phyloP scores from a whole-genome alignment of 2,888 invertebrate genomes.

The Lamellibrachia satsuma region DNA sequence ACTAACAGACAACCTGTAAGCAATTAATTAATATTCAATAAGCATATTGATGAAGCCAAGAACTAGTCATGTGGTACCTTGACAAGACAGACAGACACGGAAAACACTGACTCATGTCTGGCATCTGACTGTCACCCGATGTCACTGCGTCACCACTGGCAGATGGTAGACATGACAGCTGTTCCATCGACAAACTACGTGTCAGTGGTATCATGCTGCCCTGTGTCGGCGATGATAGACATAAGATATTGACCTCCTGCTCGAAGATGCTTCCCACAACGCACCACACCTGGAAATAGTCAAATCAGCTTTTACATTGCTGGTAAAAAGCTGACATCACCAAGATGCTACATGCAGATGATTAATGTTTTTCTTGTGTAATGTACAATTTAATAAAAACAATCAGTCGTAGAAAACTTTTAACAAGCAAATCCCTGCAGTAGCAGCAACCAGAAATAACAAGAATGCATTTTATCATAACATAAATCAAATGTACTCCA shows the following conservation, averaged over 20 bases:
- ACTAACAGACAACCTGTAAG: too few relatives aligned
- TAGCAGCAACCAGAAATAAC: too few relatives aligned
- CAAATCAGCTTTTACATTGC: neutral
- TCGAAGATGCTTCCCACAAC: constrained; percentile 52
- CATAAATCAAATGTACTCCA: too few relatives aligned
- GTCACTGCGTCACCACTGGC: neutral
- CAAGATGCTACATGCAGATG: too few relatives aligned
- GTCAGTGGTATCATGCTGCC: neutral
- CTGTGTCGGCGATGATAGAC: constrained; percentile 35
- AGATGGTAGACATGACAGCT: neutral
- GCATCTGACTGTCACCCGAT: neutral
- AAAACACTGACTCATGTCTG: neutral
- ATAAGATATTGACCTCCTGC: constrained; percentile 48
- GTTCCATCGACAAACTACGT: neutral
- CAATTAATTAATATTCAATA: too few relatives aligned
- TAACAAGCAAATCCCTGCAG: too few relatives aligned
- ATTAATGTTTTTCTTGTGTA: too few relatives aligned
- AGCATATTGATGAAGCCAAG: neutral
- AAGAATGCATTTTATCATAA: too few relatives aligned
- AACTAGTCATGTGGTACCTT: neutral
- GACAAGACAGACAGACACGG: neutral
- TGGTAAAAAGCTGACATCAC: too few relatives aligned
- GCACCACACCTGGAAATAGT: constrained; percentile 46
- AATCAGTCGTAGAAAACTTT: too few relatives aligned
- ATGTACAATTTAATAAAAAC: too few relatives aligned